phyloP scores from a whole-genome alignment of 2,113 vertebrate genomes.

The Vicugna pacos region DNA sequence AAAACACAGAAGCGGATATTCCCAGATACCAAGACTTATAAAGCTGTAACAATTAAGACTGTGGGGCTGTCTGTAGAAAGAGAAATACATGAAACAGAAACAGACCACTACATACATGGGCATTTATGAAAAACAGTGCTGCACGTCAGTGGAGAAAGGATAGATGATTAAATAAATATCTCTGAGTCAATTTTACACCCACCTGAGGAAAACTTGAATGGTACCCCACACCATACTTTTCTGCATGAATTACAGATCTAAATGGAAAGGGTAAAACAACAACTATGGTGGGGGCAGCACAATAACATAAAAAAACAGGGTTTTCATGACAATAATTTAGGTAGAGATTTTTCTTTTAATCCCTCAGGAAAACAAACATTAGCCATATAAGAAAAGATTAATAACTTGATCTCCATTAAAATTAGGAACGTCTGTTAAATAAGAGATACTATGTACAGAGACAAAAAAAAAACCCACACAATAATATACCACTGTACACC shows the following conservation, averaged over 20 bases:
- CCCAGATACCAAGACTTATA: background rate
- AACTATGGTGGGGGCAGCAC: background rate
- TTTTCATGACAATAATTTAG: background rate
- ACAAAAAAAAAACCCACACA: background rate
- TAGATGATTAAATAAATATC: background rate
- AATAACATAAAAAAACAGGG: background rate
- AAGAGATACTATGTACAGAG: background rate
- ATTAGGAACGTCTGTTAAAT: background rate
- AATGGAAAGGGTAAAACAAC: background rate
- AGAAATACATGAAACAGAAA: background rate
- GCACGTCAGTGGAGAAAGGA: background rate
- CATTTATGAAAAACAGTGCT: background rate
- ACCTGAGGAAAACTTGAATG: background rate
- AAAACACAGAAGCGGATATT: background rate
- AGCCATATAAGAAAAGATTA: background rate
- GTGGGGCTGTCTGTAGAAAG: background rate
- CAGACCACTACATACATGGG: background rate
- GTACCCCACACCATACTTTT: background rate
- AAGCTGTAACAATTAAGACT: constrained; percentile 24
- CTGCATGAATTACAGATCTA: background rate
- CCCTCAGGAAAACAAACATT: background rate
- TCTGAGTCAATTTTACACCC: background rate
- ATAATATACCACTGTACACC: background rate
- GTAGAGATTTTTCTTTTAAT: background rate
- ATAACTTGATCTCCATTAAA: background rate